Conservation (phyloP, 2,888 invertebrate genomes). For the Drosophila barbarae region DNA sequence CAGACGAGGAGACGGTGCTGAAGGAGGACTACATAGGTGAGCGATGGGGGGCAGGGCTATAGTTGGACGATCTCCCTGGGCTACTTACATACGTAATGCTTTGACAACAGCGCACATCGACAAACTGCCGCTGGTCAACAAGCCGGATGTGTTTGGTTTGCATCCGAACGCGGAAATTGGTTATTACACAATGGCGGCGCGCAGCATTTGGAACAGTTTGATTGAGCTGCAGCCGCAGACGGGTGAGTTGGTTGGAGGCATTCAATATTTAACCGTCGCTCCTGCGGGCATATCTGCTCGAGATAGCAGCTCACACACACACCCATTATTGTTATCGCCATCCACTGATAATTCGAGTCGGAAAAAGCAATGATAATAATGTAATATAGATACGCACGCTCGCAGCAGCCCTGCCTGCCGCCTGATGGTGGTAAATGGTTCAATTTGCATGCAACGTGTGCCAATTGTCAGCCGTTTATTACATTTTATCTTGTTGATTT, state of each 20-base stretch:
- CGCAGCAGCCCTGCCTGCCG: neutral
- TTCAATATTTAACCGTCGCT: constrained; percentile 21
- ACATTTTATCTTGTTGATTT: constrained; percentile 73
- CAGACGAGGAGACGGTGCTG: constrained; percentile 82
- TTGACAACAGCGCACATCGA: constrained; percentile 86
- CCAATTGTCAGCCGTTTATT: constrained; percentile 72
- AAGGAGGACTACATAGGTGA: constrained; percentile 87
- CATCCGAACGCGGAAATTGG: constrained; percentile 98
- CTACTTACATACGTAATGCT: constrained; percentile 54
- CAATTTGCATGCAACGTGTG: constrained; percentile 70
- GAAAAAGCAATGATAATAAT: constrained; percentile 39
- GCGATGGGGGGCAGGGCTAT: constrained; percentile 9
- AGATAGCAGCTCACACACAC: constrained; percentile 12
- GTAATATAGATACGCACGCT: constrained; percentile 25
- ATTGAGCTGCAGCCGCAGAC: constrained; percentile 95
- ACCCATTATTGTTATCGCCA: constrained; percentile 2
- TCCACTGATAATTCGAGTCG: constrained; percentile 34
- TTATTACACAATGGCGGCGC: constrained; percentile 92
- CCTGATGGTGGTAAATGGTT: constrained; percentile 53
- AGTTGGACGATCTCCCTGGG: constrained; percentile 12
- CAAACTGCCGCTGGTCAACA: constrained; percentile 89
- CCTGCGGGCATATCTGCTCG: constrained; percentile 26
- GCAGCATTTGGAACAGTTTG: constrained; percentile 91
- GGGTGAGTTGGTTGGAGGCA: constrained; percentile 81
- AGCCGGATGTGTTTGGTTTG: constrained; percentile 94